Base-by-base conservation (phyloP, 2,888 invertebrate species). In the Agonopterix alstromeriana region DNA sequence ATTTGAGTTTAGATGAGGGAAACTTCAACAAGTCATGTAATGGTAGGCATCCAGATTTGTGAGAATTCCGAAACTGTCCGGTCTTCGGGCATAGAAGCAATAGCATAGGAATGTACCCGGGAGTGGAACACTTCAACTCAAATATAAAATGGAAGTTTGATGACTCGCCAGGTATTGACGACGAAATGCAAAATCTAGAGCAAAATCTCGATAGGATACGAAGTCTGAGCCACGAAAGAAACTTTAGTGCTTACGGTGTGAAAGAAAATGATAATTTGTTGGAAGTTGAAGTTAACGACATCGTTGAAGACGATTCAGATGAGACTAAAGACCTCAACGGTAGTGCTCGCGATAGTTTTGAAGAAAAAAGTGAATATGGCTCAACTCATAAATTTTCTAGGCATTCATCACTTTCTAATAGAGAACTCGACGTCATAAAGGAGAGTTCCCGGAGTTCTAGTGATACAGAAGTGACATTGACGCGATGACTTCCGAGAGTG, bases 51-150 rank as follows among this genome's bases (percentile, higher is more conserved):
- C 86, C 87, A 47, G 89, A 89, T 57, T 89, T 89, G 89, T 89
- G 89, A 89, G 89, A 89, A 57, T 89, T 75, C 70, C 83, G 81
- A 65, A 85, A 84, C 60, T 88, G 88, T 67, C 88, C 87, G 83
- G 80, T 87, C 55, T 82, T 85, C 81, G 89, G 89, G 77, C 88
- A 88, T 64, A 87, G 88, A 79, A 89, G 89, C 59, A 88, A 88
- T 79, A 89, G 89, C 60, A 73, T 88, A 71, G 78, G 85, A 44
- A 74, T 87, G 63, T 88, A 86, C 60, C 85, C 88, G 4, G 82
- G 84, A n/a, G 68, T 86, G 35, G 89, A 88, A 68, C 85, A 85
- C 65, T 88, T 89, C 61, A 87, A 82, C 65, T 82, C 88, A 17
- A 87, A 82, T 55, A 81, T 89, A 47, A 85, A 86, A 57, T 89